Percentiles rank a stretch among this genome's conserved stretches.
These are phyloP conservation scores for Melanerpes formicivorus DNA, from an alignment of 2,113 vertebrate species.

Conservation along the genomic window DNA sequence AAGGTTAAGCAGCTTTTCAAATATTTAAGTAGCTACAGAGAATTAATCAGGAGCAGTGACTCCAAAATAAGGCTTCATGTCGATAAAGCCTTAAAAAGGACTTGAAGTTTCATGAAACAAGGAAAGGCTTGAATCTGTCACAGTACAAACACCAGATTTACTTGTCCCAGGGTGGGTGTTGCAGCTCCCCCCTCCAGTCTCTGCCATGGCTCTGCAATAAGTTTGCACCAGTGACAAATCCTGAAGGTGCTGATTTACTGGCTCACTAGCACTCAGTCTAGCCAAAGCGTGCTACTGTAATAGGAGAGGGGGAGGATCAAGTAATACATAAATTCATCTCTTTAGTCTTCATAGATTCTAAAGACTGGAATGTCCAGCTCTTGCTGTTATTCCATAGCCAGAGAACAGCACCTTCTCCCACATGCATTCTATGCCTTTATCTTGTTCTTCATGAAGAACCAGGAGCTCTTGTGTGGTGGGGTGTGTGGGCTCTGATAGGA, in stretches of 20 bases:
- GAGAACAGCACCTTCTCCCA: neutral
- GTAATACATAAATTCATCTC: neutral
- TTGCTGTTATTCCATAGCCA: fast-evolving
- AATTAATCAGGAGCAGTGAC: neutral
- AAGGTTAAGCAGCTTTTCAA: neutral
- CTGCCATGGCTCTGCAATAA: neutral
- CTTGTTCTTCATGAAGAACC: fast-evolving
- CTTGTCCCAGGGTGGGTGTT: fast-evolving
- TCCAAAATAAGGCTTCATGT: neutral
- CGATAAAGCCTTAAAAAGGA: neutral
- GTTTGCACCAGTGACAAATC: neutral
- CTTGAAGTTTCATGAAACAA: no score
- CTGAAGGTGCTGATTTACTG: neutral
- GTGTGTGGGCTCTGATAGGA: fast-evolving
- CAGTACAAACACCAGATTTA: neutral
- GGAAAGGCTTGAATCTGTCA: neutral
- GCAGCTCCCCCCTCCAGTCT: neutral
- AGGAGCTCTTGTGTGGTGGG: fast-evolving
- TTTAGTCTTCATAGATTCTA: neutral
- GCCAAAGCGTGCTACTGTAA: neutral
- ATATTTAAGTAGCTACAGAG: neutral
- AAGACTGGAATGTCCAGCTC: neutral
- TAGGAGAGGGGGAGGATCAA: neutral
- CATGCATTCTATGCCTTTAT: fast-evolving
- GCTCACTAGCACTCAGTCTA: neutral